Conservation (phyloP, 1,140 invertebrate genomes). For the Drosophila fuyamai region DNA sequence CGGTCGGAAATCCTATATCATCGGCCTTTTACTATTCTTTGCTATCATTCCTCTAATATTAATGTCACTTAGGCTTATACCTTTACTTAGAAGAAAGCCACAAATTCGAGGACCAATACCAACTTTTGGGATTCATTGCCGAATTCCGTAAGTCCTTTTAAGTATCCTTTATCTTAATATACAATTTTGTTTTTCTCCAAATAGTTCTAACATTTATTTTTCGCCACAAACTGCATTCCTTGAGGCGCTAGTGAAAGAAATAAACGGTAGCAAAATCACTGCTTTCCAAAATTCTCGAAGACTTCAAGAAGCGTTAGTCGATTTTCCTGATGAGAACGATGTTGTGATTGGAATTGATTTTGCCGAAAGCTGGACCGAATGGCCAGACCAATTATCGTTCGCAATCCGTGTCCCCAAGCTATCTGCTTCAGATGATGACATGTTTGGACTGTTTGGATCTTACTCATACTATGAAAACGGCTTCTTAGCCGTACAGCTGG, state of each 20-base stretch:
- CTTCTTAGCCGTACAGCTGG: neutral
- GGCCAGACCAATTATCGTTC: slow-evolving; percentile 6
- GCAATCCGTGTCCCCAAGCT: neutral
- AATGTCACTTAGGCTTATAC: neutral
- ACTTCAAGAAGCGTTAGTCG: neutral
- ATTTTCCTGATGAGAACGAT: neutral
- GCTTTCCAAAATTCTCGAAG: neutral
- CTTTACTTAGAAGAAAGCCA: accelerated
- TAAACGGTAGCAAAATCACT: neutral
- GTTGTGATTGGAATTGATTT: slow-evolving; percentile 13
- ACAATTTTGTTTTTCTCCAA: neutral
- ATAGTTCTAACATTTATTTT: neutral
- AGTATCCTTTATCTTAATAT: neutral
- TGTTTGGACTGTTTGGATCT: neutral
- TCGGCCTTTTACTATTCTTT: neutral
- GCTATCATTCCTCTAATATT: neutral
- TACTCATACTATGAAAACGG: neutral
- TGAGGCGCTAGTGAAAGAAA: neutral
- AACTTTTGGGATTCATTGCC: neutral
- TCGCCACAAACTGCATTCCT: neutral
- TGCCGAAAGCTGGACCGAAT: neutral
- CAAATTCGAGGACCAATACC: neutral
- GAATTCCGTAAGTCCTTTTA: neutral
- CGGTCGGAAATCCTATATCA: neutral
- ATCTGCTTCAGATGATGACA: neutral